Conservation (phyloP, 2,888 invertebrate genomes). For the Sepiola atlantica region DNA sequence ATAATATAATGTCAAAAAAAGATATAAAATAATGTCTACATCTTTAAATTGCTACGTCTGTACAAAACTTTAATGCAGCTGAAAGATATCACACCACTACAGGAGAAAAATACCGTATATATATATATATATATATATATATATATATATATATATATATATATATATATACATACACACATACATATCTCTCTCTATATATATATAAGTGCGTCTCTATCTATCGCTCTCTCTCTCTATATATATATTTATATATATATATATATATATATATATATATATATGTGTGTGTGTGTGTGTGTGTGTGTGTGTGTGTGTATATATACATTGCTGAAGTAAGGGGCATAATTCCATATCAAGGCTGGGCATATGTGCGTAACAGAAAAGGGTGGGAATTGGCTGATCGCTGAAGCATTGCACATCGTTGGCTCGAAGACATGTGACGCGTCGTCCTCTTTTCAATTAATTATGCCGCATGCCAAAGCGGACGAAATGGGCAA, state of each 20-base stretch:
- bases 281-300: background rate
- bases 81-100: too few relatives aligned
- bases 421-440: background rate
- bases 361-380: background rate
- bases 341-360: background rate
- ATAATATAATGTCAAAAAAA: too few relatives aligned
- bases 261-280: slow-evolving; percentile 32
- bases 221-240: background rate
- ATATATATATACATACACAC: slow-evolving; percentile 2
- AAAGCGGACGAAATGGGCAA: background rate
- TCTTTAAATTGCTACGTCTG: too few relatives aligned
- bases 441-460: background rate
- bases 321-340: background rate
- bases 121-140: background rate
- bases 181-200: too few relatives aligned
- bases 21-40: too few relatives aligned
- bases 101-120: too few relatives aligned
- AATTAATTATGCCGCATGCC: background rate
- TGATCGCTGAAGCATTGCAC: background rate
- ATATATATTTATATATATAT: background rate
- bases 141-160: background rate
- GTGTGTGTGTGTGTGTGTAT: too few relatives aligned
- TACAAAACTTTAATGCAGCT: too few relatives aligned
- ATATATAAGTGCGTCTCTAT: too few relatives aligned
- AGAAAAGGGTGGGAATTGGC: background rate